Evolutionary conservation across 1,140 invertebrate species (phyloP), one percentile per base, ranked within the genome.

Genomic region (Ptiloglossa arizonensis): DNA sequence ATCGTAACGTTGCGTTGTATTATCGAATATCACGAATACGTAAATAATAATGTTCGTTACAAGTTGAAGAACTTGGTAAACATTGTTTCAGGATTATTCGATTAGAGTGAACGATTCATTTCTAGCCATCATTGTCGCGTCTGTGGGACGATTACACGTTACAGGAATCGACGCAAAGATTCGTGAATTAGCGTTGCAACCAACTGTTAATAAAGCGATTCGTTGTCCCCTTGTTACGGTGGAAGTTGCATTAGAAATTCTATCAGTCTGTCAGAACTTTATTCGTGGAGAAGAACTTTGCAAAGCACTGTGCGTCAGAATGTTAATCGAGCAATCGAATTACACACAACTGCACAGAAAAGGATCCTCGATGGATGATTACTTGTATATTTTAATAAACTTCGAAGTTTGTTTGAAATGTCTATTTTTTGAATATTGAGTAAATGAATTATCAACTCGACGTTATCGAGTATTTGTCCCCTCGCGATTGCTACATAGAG

Each of bases 251-350:
- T 48, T 15, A 60, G 69, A 62, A 60, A 71, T 60, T 62, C 69
- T 62, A 71, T 62, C 62, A 50, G 27, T 71, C n/a, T 9, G 41
- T 24, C n/a, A 41, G 29, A 50, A 71, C 8, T 71, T 62, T 15
- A 22, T 69, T 35, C 24, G 17, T 41, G 4, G 32, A 54, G 50
- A 29, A 41, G 41, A 35, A 35, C 46, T 52, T 35, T 29, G 9
- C 29, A 35, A 27, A 56, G 27, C 32, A 24, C 2, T 19, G 4
- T 5, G 54, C 41, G 46, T 27, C 32, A 27, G 4, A 41, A 56
- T 56, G 5, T 17, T 56, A 19, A 38, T 41, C 11, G 9, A 13
- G 3, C 5, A 9, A 32, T 35, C 19, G 1, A 24, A 52, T 52
- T 24, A 17, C 4, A 22, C 4, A 52, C 8, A n/a, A 19, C 6